Percentiles rank a stretch among this genome's conserved stretches.
phyloP scores from a whole-genome alignment of 2,113 vertebrate species.

The Oreochromis aureus region DNA sequence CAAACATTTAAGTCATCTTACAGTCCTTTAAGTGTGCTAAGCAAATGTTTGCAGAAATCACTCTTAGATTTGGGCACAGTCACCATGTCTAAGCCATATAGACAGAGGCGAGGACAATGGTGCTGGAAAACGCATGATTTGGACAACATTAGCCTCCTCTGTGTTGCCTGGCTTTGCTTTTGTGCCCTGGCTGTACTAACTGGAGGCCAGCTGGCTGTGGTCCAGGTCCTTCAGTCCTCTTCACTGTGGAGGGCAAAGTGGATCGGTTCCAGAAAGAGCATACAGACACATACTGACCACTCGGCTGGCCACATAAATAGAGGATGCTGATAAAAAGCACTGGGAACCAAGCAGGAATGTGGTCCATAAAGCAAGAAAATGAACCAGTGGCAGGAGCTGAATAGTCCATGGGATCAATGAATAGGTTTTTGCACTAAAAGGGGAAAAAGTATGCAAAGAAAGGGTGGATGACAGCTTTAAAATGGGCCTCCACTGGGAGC shows the following conservation, averaged over 20 bases:
- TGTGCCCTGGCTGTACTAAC: constrained; percentile 32
- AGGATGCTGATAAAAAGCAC: neutral
- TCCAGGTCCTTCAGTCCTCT: constrained; percentile 54
- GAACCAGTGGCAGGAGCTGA: neutral
- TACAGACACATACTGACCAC: constrained; percentile 21
- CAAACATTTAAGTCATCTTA: neutral
- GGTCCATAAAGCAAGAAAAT: neutral
- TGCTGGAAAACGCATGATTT: constrained; percentile 28
- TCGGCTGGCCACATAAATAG: neutral
- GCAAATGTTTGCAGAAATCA: constrained; percentile 6
- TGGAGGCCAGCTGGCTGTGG: constrained; percentile 54
- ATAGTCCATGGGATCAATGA: neutral
- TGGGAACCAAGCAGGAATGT: neutral
- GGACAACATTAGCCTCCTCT: constrained; percentile 35
- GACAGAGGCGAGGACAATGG: constrained; percentile 29
- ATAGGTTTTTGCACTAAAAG: neutral
- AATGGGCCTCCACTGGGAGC: neutral
- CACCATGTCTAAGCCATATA: neutral
- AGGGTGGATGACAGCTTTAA: neutral
- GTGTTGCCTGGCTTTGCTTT: constrained; percentile 11
- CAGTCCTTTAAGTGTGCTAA: neutral
- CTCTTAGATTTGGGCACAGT: neutral
- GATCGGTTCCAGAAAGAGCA: constrained; percentile 31
- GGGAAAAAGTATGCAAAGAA: neutral
- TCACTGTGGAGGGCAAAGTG: constrained; percentile 25